Conservation (phyloP, 2,888 invertebrate genomes). For the Orthosia cruda region DNA sequence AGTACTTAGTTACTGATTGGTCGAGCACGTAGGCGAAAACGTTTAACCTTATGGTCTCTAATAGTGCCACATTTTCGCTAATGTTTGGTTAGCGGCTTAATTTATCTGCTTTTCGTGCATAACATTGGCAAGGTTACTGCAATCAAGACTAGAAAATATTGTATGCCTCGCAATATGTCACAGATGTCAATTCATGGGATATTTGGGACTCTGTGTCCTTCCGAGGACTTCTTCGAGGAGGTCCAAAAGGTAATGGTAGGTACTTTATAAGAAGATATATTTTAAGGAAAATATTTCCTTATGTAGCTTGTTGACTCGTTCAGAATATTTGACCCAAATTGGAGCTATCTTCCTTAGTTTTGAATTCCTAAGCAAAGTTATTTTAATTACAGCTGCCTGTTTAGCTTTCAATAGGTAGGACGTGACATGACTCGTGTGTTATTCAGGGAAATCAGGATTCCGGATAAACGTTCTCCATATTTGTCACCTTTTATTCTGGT, state of each 20-base stretch:
- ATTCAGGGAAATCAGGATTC: neutral
- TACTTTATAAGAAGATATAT: no score
- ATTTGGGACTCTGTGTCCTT: no score
- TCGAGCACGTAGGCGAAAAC: conserved; percentile 50
- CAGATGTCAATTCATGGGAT: no score
- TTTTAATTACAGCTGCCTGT: neutral
- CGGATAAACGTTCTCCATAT: neutral
- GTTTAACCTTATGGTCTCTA: conserved; percentile 30
- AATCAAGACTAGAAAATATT: no score
- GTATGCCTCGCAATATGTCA: no score
- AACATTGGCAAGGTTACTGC: neutral
- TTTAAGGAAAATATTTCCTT: no score
- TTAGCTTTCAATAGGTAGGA: neutral
- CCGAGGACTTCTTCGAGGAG: no score
- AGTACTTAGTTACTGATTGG: conserved; percentile 54
- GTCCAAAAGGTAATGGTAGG: no score
- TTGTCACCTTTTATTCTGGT: conserved; percentile 8
- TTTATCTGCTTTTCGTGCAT: no score
- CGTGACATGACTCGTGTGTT: neutral
- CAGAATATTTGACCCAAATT: neutral
- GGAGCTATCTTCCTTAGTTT: neutral
- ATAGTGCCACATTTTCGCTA: conserved; percentile 10
- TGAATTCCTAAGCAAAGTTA: neutral
- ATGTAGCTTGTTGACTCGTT: neutral
- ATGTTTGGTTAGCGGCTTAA: neutral